Evolutionary conservation across 2,113 vertebrate genomes (phyloP), one percentile per base, ranked within the genome.

Genomic region (Sprattus sprattus): DNA sequence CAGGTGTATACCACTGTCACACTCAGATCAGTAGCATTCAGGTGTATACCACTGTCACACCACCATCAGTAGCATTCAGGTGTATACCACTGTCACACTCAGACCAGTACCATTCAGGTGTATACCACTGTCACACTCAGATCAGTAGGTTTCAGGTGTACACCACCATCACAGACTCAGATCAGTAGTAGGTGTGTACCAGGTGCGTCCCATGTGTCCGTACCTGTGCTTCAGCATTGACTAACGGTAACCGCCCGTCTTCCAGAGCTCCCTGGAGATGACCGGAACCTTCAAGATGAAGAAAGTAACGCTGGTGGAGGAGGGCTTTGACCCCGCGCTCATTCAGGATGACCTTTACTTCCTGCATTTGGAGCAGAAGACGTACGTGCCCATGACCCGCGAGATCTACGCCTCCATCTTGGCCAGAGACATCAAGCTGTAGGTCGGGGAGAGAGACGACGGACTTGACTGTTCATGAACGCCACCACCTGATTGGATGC

Each of bases 231-330:
- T 46, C 46, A 46, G 46, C 46, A 8, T 8, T 46, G 46, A 46
- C 47, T 49, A 49, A 49, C 47, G 47, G 52, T 54, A 16, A 54
- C 52, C 80, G 57, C 86, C 54, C 87, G 28, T 90, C 7, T 92
- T 88, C 0, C 87, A 99, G 98, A 92, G 93, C 0, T 25, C 82
- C 7, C 89, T 99, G 93, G 96, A 98, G 87, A 39, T 96, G 90
- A 99, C 98, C 0, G 93, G 94, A 39, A 98, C 97, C 0, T 99
- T 97, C 95, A 99, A 99, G 91, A 95, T 97, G 89, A 89, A 94
- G 87, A 99, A 99, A 85, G 89, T 89, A 88, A 93, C 85, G 82
- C 83, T 99, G 86, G 95, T 96, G 75, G 90, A 91, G 13, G 97
- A 99, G n/a, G 97, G 97, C 45, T 99, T 98, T 16, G 44, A 97